These are phyloP conservation scores for Andrena marginata DNA, from an alignment of 2,888 invertebrate species.

Conservation along the genomic window DNA sequence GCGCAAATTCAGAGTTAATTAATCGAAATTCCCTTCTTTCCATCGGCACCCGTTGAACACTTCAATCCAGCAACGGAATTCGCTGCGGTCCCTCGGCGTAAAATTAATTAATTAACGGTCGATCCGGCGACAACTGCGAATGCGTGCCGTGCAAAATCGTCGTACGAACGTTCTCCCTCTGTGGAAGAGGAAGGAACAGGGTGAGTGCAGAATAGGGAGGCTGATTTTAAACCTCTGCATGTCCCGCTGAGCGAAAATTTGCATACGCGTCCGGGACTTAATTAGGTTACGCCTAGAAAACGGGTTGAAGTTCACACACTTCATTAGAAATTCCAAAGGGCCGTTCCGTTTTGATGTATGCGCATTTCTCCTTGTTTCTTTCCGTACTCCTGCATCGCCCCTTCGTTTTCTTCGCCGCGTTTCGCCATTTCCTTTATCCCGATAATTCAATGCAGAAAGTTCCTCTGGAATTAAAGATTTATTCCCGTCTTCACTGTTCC, in stretches of 20 bases:
- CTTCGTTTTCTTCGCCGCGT: slow-evolving; percentile 33
- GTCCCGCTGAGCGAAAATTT: slow-evolving; percentile 81
- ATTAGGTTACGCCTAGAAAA: slow-evolving; percentile 81
- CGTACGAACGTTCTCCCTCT: slow-evolving; percentile 36
- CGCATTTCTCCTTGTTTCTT: slow-evolving; percentile 57
- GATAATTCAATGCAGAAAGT: slow-evolving; percentile 50
- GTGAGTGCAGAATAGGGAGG: slow-evolving; percentile 49
- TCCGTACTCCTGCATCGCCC: slow-evolving; percentile 30
- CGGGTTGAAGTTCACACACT: slow-evolving; percentile 83
- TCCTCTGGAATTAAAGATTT: slow-evolving; percentile 24
- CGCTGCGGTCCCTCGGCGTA: slow-evolving; percentile 27
- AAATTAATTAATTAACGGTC: slow-evolving; percentile 72
- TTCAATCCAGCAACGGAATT: slow-evolving; percentile 47
- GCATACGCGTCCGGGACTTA: slow-evolving; percentile 81
- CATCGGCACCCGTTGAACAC: slow-evolving; percentile 14
- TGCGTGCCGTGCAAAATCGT: slow-evolving; percentile 55
- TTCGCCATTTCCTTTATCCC: neutral
- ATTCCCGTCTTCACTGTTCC: slow-evolving; percentile 26
- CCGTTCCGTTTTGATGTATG: slow-evolving; percentile 63
- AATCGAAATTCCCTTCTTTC: slow-evolving; percentile 17
- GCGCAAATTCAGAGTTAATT: slow-evolving; percentile 17
- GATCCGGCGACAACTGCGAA: slow-evolving; percentile 53
- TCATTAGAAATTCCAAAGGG: slow-evolving; percentile 81
- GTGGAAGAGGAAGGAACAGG: slow-evolving; percentile 35
- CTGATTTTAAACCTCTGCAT: slow-evolving; percentile 63